A percentile compares a stretch with the other conserved stretches of the same genome.
Evolutionary conservation across 2,797 vertebrate genomes (phyloP).

Genomic region (Poeciliopsis paucimaculata): DNA sequence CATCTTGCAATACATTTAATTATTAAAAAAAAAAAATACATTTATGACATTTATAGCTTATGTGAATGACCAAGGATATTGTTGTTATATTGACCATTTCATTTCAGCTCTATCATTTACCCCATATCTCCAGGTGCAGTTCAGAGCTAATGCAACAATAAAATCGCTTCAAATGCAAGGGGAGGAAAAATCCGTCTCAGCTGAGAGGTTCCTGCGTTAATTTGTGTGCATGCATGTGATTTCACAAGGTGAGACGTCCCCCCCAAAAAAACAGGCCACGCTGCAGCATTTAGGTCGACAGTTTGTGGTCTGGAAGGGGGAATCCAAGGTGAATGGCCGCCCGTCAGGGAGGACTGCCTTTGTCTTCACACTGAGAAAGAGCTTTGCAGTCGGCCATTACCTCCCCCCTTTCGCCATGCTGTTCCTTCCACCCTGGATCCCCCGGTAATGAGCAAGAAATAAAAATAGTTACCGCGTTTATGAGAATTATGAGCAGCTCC

Average conservation of each 20-base stretch:
- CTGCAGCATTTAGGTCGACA: constrained; percentile 25
- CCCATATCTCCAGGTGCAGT: constrained; percentile 45
- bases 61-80: constrained; percentile 4
- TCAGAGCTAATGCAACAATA: constrained; percentile 63
- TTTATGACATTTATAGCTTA: background rate
- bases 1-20: constrained; percentile 29
- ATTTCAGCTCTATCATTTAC: constrained; percentile 43
- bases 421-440: constrained; percentile 38
- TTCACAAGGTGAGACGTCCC: constrained; percentile 11
- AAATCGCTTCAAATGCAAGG: constrained; percentile 44
- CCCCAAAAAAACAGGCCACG: background rate
- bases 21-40: background rate
- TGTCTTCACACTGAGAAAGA: constrained; percentile 78
- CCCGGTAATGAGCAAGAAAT: constrained; percentile 27
- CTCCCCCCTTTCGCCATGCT: constrained; percentile 71
- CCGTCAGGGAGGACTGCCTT: constrained; percentile 77
- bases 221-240: constrained; percentile 32
- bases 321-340: constrained; percentile 75
- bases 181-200: constrained; percentile 28
- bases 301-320: constrained; percentile 30
- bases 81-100: constrained; percentile 31
- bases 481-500: background rate
- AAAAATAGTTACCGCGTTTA: constrained; percentile 18
- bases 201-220: constrained; percentile 22
- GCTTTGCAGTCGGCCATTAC: constrained; percentile 83